Conservation (phyloP, 2,113 vertebrate genomes). For the Phainopepla nitens region DNA sequence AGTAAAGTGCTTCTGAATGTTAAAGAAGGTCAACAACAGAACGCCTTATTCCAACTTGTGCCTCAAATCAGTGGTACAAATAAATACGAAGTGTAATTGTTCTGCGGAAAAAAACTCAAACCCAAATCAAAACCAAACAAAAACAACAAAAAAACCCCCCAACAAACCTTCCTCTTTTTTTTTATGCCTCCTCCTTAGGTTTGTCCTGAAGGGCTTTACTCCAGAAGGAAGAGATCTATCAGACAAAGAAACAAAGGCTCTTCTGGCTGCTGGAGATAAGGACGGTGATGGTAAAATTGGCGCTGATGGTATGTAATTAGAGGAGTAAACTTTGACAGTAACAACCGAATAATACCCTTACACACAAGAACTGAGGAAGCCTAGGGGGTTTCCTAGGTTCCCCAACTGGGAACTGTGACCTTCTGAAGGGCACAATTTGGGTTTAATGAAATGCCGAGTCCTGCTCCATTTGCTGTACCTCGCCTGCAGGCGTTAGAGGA, state of each 20-base stretch:
- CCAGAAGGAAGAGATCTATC: conserved; percentile 85
- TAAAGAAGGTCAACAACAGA: not conserved
- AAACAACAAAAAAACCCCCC: not conserved
- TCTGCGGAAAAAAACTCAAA: not conserved
- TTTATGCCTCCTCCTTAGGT: conserved; percentile 64
- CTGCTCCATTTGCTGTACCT: not conserved
- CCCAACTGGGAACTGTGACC: not conserved
- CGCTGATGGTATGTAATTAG: conserved; percentile 80
- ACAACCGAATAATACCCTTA: not conserved
- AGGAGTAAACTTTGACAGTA: not conserved
- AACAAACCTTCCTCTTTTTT: not conserved
- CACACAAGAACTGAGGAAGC: not conserved
- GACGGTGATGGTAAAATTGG: conserved; percentile 96
- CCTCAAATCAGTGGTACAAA: not conserved
- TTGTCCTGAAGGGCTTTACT: conserved; percentile 85
- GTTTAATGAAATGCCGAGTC: not conserved
- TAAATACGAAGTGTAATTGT: not conserved
- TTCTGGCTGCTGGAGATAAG: conserved; percentile 92
- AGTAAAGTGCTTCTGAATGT: not conserved
- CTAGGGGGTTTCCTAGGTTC: not conserved
- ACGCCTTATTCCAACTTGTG: not conserved
- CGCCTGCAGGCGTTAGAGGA: not conserved
- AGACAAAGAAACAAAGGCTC: conserved; percentile 86
- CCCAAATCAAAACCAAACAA: not conserved
- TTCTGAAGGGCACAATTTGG: conserved; percentile 3